Base-by-base conservation (phyloP, 2,113 vertebrate genomes). In the Corapipo altera region DNA sequence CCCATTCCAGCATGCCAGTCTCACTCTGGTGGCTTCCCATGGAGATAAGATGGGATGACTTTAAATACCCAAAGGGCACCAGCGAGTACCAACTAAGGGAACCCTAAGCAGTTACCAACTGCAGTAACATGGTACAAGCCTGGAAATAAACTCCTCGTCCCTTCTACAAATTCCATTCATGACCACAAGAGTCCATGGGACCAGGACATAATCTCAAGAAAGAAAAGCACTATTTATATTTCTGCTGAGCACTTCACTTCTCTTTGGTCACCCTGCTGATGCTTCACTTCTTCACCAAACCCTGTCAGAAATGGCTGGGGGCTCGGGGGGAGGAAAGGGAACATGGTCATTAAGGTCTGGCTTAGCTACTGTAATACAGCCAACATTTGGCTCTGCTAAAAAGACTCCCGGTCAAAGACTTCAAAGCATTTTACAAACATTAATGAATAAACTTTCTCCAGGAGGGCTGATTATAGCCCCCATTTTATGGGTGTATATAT, bases 191-290 rank as follows among this genome's bases (percentile, higher is more conserved):
- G 33, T 81, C 39, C 48, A 39, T 5, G 15, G 33, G 49, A 74
- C 27, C 57, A 84, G n/a, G 73, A 92, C n/a, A 37, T 54, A 74
- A 66, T n/a, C 41, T 69, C 75, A 90, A 84, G 73, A 78, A 74
- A 15, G 22, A 94, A 92, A 94, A 92, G 11, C 76, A 58, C 65
- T 93, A 77, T 89, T 94, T 95, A 65, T 92, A 85, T 91, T 96
- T 95, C 91, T 95, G 93, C 96, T 95, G 95, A 96, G 79, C 44
- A 69, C 44, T 92, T 94, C 32, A 74, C n/a, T 97, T 96, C 91
- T 89, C 49, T 92, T 81, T 84, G 92, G 92, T 93, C 93, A 84
- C 73, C 91, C 55, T 97, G 96, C 92, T 96, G 93, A 96, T 61
- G 64, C 62, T 93, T 92, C 80, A 94, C 26, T 96, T 96, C 86